Evolutionary conservation across 1,140 invertebrate species (phyloP).

Genomic region (Drosophila subobscura): DNA sequence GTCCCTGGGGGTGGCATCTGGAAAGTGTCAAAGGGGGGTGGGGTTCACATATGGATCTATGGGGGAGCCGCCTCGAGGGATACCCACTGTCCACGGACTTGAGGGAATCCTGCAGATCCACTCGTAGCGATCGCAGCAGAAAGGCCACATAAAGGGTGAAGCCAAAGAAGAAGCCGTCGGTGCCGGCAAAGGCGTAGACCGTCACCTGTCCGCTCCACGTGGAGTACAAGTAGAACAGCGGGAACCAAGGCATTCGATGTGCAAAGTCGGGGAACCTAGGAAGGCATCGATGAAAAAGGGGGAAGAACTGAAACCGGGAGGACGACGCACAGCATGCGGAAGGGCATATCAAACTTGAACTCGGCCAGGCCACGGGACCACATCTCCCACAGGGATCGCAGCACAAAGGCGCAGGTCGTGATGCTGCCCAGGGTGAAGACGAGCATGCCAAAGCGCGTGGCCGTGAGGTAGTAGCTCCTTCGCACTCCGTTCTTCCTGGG

Average conservation of each 20-base stretch:
- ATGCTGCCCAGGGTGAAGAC: constrained; percentile 57
- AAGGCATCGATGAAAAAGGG: too few species aligned
- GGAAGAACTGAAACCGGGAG: too few species aligned
- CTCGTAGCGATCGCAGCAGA: constrained; percentile 30
- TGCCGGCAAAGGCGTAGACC: constrained; percentile 59
- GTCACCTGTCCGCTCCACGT: constrained; percentile 65
- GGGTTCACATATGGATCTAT: not conserved
- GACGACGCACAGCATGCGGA: constrained; percentile 52
- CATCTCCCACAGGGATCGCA: constrained; percentile 66
- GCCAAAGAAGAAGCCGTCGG: constrained; percentile 66
- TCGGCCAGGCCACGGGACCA: constrained; percentile 18
- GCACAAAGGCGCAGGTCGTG: constrained; percentile 52
- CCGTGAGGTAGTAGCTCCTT: constrained; percentile 36
- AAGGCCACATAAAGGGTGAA: constrained; percentile 63
- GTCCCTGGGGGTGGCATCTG: constrained; percentile 30
- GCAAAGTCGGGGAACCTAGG: constrained; percentile 47
- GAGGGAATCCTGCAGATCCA: constrained; percentile 40
- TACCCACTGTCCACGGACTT: constrained; percentile 18
- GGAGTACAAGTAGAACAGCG: constrained; percentile 58
- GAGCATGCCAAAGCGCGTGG: constrained; percentile 52
- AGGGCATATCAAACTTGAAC: constrained; percentile 67
- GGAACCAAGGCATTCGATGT: constrained; percentile 57
- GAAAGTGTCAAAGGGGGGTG: too few species aligned
- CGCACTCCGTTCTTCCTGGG: not conserved
- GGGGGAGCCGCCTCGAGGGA: not conserved